These are phyloP conservation scores for Atta colombica DNA, from an alignment of 1,140 invertebrate species.

Conservation along the genomic window DNA sequence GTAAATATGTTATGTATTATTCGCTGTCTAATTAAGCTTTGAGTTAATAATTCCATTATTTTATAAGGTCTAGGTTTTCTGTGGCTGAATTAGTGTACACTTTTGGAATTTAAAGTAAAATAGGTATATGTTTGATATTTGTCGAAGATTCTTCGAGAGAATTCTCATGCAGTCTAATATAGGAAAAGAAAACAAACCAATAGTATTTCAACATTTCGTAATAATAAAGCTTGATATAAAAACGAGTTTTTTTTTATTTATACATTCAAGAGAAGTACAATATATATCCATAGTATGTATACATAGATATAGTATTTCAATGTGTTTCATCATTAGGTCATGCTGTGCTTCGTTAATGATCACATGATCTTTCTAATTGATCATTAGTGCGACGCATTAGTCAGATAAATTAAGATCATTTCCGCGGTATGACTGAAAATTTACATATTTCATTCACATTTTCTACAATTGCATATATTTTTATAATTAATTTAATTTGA, in stretches of 20 bases:
- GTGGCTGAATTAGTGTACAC: too few species aligned
- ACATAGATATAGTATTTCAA: not conserved
- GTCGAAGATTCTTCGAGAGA: too few species aligned
- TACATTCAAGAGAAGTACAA: not conserved
- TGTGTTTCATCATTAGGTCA: not conserved
- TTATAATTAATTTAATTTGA: not conserved
- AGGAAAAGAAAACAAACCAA: not conserved
- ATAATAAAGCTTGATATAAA: not conserved
- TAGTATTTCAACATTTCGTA: not conserved
- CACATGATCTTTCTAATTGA: not conserved
- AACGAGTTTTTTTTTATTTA: not conserved
- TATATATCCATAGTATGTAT: not conserved
- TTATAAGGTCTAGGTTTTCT: not conserved
- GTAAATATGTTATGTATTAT: not conserved
- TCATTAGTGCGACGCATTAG: not conserved
- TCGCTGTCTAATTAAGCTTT: not conserved
- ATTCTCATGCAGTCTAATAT: too few species aligned
- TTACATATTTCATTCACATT: not conserved
- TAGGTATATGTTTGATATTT: too few species aligned
- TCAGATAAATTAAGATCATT: constrained; percentile 1
- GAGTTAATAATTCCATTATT: not conserved
- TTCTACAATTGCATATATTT: not conserved
- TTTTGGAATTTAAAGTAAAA: too few species aligned
- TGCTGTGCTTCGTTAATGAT: not conserved
- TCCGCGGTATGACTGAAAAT: not conserved